Conservation (phyloP, 2,888 invertebrate genomes). For the Reticulitermes lucifugus region DNA sequence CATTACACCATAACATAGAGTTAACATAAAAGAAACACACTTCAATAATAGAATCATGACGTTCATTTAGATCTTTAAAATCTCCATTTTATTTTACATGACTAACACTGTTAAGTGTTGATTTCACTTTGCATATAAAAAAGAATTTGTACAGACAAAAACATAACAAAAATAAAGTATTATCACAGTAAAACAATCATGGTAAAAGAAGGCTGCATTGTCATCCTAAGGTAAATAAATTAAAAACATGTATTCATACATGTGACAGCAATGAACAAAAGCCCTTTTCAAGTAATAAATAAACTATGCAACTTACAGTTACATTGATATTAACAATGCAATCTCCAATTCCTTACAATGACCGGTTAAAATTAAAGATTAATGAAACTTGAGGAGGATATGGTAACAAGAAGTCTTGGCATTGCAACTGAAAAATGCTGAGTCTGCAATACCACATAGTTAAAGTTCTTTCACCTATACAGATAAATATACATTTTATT, state of each 20-base stretch:
- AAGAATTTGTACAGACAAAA: constrained; percentile 42
- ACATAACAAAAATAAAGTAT: constrained; percentile 42
- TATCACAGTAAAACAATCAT: constrained; percentile 45
- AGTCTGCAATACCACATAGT: constrained; percentile 8
- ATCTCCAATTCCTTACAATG: constrained; percentile 15
- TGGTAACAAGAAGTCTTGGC: constrained; percentile 33
- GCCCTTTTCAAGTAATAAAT: constrained; percentile 2
- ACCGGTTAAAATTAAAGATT: constrained; percentile 23
- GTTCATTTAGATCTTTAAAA: neutral
- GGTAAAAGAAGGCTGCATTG: constrained; percentile 22
- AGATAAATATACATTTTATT: constrained; percentile 41
- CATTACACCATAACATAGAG: neutral
- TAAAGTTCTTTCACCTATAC: constrained; percentile 27
- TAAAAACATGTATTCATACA: neutral
- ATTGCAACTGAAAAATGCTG: constrained; percentile 22
- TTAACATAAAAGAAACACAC: neutral
- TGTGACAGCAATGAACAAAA: neutral
- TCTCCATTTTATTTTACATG: constrained; percentile 28
- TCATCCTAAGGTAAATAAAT: neutral
- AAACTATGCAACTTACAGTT: neutral
- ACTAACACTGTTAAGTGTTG: constrained; percentile 35
- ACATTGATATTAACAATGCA: constrained; percentile 7
- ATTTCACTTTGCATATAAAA: constrained; percentile 35
- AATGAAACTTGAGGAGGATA: neutral
- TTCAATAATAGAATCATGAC: neutral